phyloP scores from a whole-genome alignment of 2,113 vertebrate genomes.

The Colistium nudipinnis region DNA sequence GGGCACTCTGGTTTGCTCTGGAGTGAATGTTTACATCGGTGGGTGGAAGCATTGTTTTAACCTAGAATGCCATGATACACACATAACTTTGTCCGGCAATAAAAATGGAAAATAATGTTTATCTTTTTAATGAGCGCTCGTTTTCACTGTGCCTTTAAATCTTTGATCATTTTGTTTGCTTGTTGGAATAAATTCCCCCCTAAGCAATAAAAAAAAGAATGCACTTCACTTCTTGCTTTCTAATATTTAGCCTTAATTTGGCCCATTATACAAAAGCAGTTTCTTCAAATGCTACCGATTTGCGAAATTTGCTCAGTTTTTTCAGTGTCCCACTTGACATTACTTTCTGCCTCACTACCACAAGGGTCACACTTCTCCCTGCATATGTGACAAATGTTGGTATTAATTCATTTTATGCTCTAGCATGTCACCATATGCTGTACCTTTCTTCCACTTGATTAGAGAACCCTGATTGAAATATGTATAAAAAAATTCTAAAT shows the following conservation, averaged over 20 bases:
- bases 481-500: background rate
- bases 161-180: background rate
- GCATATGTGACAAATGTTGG: background rate
- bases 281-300: background rate
- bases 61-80: constrained; percentile 63
- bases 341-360: background rate
- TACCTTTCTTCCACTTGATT: background rate
- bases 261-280: no score
- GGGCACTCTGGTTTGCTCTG: constrained; percentile 78
- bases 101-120: constrained; percentile 15
- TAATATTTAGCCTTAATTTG: no score
- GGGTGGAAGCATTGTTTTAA: constrained; percentile 82
- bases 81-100: constrained; percentile 30
- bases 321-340: background rate
- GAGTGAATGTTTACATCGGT: constrained; percentile 79
- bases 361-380: background rate
- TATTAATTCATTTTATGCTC: background rate
- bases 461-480: background rate
- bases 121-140: background rate
- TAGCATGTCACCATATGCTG: background rate
- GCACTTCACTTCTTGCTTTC: background rate
- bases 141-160: background rate
- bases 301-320: background rate
- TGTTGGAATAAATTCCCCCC: no score
- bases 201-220: background rate